phyloP scores from a whole-genome alignment of 2,888 invertebrate species.

The Ferrisia virgata region DNA sequence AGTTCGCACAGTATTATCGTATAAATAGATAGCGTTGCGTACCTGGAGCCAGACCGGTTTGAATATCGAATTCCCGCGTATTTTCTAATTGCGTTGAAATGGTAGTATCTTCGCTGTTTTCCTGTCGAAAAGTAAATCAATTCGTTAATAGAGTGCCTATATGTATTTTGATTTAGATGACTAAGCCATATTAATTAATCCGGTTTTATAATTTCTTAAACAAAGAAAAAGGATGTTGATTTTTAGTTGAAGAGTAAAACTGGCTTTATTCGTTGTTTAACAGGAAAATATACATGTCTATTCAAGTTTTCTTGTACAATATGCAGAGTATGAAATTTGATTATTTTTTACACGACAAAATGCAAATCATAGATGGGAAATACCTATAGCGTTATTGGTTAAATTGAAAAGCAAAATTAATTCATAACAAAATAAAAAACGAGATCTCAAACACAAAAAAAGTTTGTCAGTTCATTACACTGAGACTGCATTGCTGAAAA shows the following conservation, averaged over 20 bases:
- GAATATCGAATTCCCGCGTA: constrained; percentile 29
- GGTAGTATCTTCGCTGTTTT: not conserved
- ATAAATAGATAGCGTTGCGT: constrained; percentile 30
- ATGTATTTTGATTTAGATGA: not conserved
- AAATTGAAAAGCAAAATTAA: too few species aligned
- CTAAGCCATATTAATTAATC: not conserved
- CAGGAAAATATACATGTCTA: too few species aligned
- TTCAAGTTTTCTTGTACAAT: too few species aligned
- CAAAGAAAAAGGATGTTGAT: not conserved
- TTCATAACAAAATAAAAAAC: too few species aligned
- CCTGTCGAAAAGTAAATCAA: not conserved
- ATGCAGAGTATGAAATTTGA: too few species aligned
- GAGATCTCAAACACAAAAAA: too few species aligned
- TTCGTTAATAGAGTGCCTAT: not conserved
- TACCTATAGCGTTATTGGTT: too few species aligned
- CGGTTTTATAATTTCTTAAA: not conserved
- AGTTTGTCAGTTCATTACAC: too few species aligned
- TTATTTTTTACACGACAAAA: too few species aligned
- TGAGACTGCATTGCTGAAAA: too few species aligned
- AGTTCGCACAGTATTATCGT: not conserved
- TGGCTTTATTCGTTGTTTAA: not conserved
- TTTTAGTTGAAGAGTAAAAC: not conserved
- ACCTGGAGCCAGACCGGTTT: constrained; percentile 32
- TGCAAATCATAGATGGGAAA: too few species aligned
- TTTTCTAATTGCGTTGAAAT: not conserved